Base-by-base conservation (phyloP, 30 jellyfish, hydroid and myxozoan species). In the Cassiopea xamachana region DNA sequence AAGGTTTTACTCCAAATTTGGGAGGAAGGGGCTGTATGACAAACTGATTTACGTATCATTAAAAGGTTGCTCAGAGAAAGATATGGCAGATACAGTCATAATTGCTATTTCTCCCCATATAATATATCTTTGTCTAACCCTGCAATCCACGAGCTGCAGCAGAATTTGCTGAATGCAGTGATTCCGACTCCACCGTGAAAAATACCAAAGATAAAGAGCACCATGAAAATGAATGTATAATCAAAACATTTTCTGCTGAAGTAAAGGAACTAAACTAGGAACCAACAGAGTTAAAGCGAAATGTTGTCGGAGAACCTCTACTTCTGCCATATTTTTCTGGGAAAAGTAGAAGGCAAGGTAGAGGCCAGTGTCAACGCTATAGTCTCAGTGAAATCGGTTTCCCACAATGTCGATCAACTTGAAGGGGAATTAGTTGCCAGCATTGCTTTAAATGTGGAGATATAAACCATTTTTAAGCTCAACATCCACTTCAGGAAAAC, bases 71-170 rank as follows among this genome's bases (percentile, higher is more conserved):
- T 51, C 64, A 2, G 64, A 51, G 64, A 51, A 51, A 51, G 9
- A 51, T 51, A 51, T 2, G 9, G 64, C 64, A 2, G 64, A 51
- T 51, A 51, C 64, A 51, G 64, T 51, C 9, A 9, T 51, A 4
- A 51, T 2, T 2, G 4, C 64, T 51, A 51, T 51, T 51, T 51
- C 64, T 2, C 64, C 64, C 9, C 64, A 51, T 51, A 51, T 51
- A 9, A 4, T 51, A 51, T 51, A 51, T 51, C 9, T 51, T 51
- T 9, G 64, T 51, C 64, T 51, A n/a, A n/a, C n/a, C n/a, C n/a
- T n/a, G n/a, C n/a, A n/a, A n/a, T 80, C 89, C 17, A 78, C 87
- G 87, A 78, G 87, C 87, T 67, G 87, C 79, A 60, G 79, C 89
- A 75, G 89, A 79, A 4, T 58, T 58, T 61, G 43, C 79, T 47